Conservation (phyloP, 2,888 invertebrate species). For the Catocala nupta region DNA sequence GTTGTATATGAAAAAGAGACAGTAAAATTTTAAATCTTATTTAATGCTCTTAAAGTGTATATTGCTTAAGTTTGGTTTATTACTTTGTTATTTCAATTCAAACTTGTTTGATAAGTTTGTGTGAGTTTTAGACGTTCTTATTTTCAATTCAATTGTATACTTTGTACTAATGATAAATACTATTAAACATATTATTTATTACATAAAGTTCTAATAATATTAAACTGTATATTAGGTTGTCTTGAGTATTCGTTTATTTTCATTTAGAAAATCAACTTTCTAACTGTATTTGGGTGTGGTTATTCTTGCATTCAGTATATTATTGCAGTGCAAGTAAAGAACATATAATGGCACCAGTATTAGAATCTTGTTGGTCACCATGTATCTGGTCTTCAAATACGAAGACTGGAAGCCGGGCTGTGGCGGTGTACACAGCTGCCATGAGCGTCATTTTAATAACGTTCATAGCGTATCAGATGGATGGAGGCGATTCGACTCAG, state of each 20-base stretch:
- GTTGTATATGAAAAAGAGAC: neutral
- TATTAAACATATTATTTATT: no score
- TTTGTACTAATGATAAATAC: no score
- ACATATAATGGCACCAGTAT: constrained; percentile 79
- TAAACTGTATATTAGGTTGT: no score
- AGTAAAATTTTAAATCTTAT: neutral
- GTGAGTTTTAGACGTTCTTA: no score
- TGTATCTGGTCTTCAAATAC: constrained; percentile 94
- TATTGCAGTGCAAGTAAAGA: neutral
- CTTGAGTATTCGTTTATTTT: constrained; percentile 16
- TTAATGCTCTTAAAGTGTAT: no score
- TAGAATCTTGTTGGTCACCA: constrained; percentile 95
- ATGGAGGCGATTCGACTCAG: constrained; percentile 96
- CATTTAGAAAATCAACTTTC: constrained; percentile 19
- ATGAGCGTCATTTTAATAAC: constrained; percentile 92
- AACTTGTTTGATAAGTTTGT: no score
- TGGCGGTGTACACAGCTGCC: constrained; percentile 93
- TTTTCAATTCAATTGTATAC: no score
- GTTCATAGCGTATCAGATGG: constrained; percentile 91
- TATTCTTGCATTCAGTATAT: constrained; percentile 4
- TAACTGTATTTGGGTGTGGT: constrained; percentile 53
- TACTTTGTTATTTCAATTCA: no score
- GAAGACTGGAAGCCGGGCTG: constrained; percentile 92
- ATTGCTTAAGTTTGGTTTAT: no score
- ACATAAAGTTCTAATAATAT: no score